These are phyloP conservation scores for Umimayanthus kanabou DNA, from an alignment of 92 coral and sea anemone species.

Conservation along the genomic window DNA sequence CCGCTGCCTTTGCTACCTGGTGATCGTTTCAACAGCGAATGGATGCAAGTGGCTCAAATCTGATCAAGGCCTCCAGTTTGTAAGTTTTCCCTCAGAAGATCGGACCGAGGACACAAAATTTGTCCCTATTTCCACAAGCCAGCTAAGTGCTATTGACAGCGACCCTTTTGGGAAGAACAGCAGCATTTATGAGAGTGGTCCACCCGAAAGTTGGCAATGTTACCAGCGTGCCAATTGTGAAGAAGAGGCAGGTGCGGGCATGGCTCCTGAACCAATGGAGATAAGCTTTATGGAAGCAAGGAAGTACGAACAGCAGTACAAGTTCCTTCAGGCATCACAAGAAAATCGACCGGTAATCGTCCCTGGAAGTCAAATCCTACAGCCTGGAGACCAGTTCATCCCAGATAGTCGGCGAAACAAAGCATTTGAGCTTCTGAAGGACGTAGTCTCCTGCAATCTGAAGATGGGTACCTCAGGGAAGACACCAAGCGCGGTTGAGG, in stretches of 20 bases:
- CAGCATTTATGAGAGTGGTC: constrained; percentile 43
- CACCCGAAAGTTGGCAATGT: constrained; percentile 26
- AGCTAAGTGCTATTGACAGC: background rate
- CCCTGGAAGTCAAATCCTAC: constrained; percentile 26
- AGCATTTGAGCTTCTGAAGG: constrained; percentile 10
- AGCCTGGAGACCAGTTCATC: constrained; percentile 56
- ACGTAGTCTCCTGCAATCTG: constrained; percentile 35
- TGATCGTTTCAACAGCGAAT: constrained; percentile 38
- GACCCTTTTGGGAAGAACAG: background rate
- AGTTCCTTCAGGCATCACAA: background rate
- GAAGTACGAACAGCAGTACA: background rate
- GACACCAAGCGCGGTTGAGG: background rate
- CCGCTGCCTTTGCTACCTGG: constrained; percentile 53
- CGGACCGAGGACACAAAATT: background rate
- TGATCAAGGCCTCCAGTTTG: background rate
- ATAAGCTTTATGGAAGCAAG: background rate
- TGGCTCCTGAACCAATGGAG: background rate
- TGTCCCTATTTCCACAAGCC: background rate
- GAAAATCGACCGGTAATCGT: constrained; percentile 42
- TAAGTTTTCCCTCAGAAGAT: background rate
- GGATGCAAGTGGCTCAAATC: constrained; percentile 43
- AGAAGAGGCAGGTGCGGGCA: constrained; percentile 21
- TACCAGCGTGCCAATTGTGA: background rate
- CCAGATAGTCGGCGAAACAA: constrained; percentile 11
- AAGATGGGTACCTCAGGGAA: background rate